A percentile compares a stretch with the other conserved stretches of the same genome.
Conservation (phyloP, 2,797 vertebrate species). For the Eidolon dupreanum region DNA sequence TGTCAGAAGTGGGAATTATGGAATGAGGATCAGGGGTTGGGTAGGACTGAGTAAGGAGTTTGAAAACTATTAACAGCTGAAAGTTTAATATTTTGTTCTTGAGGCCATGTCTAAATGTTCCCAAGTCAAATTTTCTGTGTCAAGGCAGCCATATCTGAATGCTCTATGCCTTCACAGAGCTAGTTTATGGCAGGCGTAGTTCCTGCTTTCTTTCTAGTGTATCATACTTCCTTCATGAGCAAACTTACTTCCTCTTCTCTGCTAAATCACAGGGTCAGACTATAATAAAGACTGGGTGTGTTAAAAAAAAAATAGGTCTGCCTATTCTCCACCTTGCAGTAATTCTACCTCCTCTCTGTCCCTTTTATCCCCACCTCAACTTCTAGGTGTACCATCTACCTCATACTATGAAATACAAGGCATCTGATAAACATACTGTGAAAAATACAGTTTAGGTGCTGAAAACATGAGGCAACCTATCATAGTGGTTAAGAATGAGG, state of each 20-base stretch:
- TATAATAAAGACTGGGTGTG: neutral
- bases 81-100: slow-evolving; percentile 13
- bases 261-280: neutral
- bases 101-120: neutral
- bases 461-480: neutral
- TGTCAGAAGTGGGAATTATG: neutral
- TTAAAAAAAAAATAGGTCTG: neutral
- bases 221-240: neutral
- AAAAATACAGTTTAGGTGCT: neutral
- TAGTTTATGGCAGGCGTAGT: neutral
- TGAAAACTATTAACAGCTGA: neutral
- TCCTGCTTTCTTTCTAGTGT: neutral
- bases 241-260: neutral
- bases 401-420: neutral
- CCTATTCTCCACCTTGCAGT: neutral
- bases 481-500: neutral
- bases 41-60: neutral
- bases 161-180: neutral
- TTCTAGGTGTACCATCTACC: neutral
- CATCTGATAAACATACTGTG: neutral
- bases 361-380: neutral
- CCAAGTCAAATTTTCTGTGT: neutral
- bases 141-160: neutral
- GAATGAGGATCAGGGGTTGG: neutral
- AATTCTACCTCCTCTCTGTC: neutral